These are phyloP conservation scores for Cistogaster globosa DNA, from an alignment of 2,888 invertebrate genomes.

Conservation along the genomic window DNA sequence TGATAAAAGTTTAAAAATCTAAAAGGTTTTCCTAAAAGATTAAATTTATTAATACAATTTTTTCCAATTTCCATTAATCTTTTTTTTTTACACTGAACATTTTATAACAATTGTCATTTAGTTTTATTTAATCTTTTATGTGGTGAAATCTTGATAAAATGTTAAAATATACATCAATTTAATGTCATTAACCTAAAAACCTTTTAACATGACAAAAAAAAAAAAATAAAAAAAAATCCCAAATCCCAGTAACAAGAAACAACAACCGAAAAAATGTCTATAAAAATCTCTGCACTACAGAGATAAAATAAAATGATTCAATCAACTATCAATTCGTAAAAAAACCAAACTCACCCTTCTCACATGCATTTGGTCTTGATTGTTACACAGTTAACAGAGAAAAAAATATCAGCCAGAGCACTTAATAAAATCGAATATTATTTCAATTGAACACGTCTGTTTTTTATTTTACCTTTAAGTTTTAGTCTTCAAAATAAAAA, in stretches of 20 bases:
- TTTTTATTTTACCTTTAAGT: constrained; percentile 56
- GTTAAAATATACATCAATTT: constrained; percentile 61
- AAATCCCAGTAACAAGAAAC: constrained; percentile 7
- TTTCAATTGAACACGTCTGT: constrained; percentile 77
- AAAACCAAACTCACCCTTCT: constrained; percentile 43
- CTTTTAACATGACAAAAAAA: constrained; percentile 54
- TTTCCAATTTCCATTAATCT: constrained; percentile 43
- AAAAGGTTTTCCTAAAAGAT: background rate
- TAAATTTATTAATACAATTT: constrained; percentile 7
- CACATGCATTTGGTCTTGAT: background rate
- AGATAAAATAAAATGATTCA: constrained; percentile 69
- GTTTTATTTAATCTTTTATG: constrained; percentile 58
- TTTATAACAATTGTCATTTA: constrained; percentile 58
- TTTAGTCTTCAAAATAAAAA: background rate
- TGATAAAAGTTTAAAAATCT: background rate
- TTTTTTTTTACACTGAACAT: constrained; percentile 7
- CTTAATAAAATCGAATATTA: constrained; percentile 82
- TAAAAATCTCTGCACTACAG: constrained; percentile 59
- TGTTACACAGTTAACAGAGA: constrained; percentile 13
- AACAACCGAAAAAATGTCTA: constrained; percentile 28
- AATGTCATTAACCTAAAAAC: constrained; percentile 70
- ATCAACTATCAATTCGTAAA: constrained; percentile 67
- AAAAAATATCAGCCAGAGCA: constrained; percentile 72
- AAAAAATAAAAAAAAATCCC: background rate
- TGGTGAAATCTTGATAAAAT: constrained; percentile 39